Base-by-base conservation (phyloP, 2,113 vertebrate genomes). In the Rhinopomastus cyanomelas region DNA sequence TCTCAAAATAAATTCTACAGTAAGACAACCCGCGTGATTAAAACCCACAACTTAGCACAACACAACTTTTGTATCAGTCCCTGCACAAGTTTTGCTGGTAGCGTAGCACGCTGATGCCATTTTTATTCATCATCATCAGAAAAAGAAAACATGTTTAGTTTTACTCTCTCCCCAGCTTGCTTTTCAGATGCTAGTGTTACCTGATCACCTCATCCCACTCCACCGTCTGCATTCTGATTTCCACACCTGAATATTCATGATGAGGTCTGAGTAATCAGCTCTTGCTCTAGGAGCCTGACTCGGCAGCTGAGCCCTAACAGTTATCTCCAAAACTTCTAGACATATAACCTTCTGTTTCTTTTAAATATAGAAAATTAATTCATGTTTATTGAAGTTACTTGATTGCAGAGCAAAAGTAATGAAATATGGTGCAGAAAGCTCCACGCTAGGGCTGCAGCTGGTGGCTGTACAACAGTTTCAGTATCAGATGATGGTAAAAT, bases 211-310 rank as follows among this genome's bases (percentile, higher is more conserved):
- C 55, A 64, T 21, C 30, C 37, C 46, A 53, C 46, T 69, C 39
- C 36, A 51, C 17, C 75, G 26, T 81, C 36, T 74, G 32, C 5
- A 1, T 92, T 88, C 49, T 92, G 73, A 92, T 89, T 94, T 93
- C 66, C 66, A 56, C 37, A 66, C 87, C 62, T 90, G 85, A 96
- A 92, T 95, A 92, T 94, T 95, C 83, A 86, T 90, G 19, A 68
- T 69, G 42, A 68, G 62, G 61, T 91, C 90, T 81, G 51, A 95
- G 72, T 88, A 92, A 92, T 94, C 77, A 84, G 27, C 62, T 75
- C 49, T 89, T 20, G 4, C 66, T 42, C 66, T 86, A 65, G 42
- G 11, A 92, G 30, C 36, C 68, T 86, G 77, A 57, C 46, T 85
- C 0, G 0, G 29, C 59, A 91, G 69, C 51, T 88, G 83, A 93